Evolutionary conservation across 2,797 vertebrate genomes (phyloP), one percentile per base, ranked within the genome.

Genomic region (Centropyge bicolor): DNA sequence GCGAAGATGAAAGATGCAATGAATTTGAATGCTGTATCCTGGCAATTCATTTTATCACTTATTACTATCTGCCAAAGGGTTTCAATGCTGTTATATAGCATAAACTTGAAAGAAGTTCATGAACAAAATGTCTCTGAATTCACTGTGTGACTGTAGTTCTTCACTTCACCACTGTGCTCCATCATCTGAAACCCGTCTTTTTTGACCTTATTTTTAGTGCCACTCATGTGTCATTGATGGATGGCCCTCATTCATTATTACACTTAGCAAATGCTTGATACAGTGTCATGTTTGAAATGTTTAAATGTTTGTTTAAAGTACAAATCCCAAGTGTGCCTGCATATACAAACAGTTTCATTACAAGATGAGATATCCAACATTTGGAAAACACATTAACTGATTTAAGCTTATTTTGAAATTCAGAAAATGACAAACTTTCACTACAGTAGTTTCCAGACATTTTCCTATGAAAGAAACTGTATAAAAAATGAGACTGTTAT

Each of bases 1-100:
- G 24, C 35, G 45, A 20, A 56, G 8, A 73, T 59, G 22, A 64
- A 69, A 57, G 48, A 27, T 54, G 13, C 20, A 65, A 59, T 66
- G 0, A 61, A 61, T 48, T 35, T 51, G 14, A 69, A 19, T 36
- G 2, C 24, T 56, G 16, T 12, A 68, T 51, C 4, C 13, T 36
- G 43, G 41, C 11, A 17, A 36, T 43, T 16, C 0, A 45, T 35
- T 57, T n/a, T 22, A 40, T 5, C 16, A 11, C 2, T 43, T 1
- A 10, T 49, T 45, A 49, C 1, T 31, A n/a, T 14, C 10, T 20
- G 8, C 19, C 16, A 40, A 24, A 40, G 41, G 17, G 2, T 17
- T 45, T 64, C 4, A 59, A 27, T 65, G 46, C 22, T 57, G 57
- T 10, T n/a, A n/a, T n/a, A n/a, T n/a, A n/a, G n/a, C 4, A 35